These are phyloP conservation scores for Hypotaenidia philippensis DNA, from an alignment of 2,797 vertebrate species.

Conservation along the genomic window DNA sequence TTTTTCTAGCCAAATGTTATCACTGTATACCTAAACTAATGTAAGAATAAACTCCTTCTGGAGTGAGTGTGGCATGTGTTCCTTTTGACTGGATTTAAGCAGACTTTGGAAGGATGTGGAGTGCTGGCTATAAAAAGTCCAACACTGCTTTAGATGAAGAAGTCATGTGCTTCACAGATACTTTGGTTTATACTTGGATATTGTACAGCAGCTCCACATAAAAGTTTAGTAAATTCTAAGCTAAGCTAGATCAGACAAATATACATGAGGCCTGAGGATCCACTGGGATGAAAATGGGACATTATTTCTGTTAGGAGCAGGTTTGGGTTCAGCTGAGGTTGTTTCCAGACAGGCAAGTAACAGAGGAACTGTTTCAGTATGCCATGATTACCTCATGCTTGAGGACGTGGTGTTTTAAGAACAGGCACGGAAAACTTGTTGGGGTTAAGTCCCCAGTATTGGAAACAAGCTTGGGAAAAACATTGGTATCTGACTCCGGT, in stretches of 20 bases:
- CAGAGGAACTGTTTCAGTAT: not conserved
- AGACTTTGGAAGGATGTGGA: not conserved
- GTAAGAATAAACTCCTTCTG: slow-evolving; percentile 37
- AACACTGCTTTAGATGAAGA: not conserved
- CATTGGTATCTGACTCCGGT: accelerated
- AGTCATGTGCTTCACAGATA: not conserved
- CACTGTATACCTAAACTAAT: not conserved
- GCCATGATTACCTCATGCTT: accelerated
- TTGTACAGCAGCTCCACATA: accelerated
- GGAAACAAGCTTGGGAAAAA: not conserved
- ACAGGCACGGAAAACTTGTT: accelerated
- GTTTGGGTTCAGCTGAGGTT: not conserved
- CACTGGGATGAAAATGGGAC: accelerated
- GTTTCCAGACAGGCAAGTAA: not conserved
- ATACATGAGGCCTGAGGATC: no score
- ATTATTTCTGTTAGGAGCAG: not conserved
- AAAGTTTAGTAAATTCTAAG: not conserved
- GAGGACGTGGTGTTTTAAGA: not conserved
- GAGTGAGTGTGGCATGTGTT: not conserved
- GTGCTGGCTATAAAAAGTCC: accelerated
- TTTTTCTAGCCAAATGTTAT: slow-evolving; percentile 10
- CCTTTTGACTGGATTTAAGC: not conserved
- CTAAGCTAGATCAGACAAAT: accelerated
- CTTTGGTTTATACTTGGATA: not conserved
- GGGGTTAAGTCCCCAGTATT: accelerated